phyloP scores from a whole-genome alignment of 1,140 invertebrate species.

The Drosophila parabipectinata region DNA sequence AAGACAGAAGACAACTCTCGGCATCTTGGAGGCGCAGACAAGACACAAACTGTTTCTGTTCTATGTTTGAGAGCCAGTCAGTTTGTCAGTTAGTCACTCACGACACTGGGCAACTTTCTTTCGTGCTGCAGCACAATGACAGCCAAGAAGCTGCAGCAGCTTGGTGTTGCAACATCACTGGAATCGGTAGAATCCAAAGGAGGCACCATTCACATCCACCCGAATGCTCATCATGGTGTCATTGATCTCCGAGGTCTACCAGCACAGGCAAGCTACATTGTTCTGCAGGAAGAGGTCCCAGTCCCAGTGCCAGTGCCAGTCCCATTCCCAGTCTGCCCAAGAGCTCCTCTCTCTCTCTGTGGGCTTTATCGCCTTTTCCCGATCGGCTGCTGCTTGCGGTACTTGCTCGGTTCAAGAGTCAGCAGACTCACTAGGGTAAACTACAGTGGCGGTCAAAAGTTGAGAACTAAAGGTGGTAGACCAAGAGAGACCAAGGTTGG shows the following conservation, averaged over 20 bases:
- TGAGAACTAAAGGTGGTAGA: neutral
- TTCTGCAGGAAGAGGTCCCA: constrained; percentile 59
- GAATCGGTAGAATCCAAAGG: constrained; percentile 14
- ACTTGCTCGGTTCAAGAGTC: constrained; percentile 77
- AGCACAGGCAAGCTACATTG: constrained; percentile 68
- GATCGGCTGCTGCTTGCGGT: constrained; percentile 72
- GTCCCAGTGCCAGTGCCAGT: constrained; percentile 24
- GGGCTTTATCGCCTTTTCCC: constrained; percentile 58
- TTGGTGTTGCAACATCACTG: neutral
- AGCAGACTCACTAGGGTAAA: constrained; percentile 31
- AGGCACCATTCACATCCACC: constrained; percentile 46
- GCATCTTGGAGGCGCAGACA: constrained; percentile 10
- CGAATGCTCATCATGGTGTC: constrained; percentile 73
- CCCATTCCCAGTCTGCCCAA: constrained; percentile 9
- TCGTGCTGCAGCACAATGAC: constrained; percentile 48
- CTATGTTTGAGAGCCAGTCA: constrained; percentile 46
- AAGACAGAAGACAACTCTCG: constrained; percentile 21
- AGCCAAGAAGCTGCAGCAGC: constrained; percentile 39
- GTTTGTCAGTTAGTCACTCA: constrained; percentile 38
- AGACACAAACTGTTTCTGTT: constrained; percentile 47
- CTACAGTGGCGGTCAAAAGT: constrained; percentile 7
- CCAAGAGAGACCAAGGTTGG: neutral
- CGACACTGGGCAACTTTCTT: constrained; percentile 65
- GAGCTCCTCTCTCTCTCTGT: constrained; percentile 14
- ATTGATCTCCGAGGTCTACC: constrained; percentile 59